Evolutionary conservation across 2,797 vertebrate species (phyloP), one percentile per base, ranked within the genome.

Genomic region (Etheostoma nigrum): DNA sequence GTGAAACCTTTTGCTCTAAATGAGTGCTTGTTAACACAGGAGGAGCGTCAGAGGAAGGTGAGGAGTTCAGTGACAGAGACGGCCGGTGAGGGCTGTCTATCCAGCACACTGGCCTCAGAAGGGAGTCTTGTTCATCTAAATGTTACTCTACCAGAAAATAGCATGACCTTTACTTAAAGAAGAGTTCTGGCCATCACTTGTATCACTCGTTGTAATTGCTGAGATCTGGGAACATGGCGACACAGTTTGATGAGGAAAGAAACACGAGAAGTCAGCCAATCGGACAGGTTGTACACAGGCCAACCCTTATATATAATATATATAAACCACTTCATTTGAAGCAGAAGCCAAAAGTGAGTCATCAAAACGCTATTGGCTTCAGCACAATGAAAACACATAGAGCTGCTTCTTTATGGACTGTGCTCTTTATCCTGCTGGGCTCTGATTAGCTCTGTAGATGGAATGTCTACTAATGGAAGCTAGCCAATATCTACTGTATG

Each of bases 321-420:
- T 66, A 33, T 27, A 51, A 69, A 68, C 12, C 45, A 52, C 33
- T 58, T 63, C 4, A 63, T 16, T 30, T 73, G 18, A n/a, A 57
- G 18, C 27, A n/a, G 16, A 60, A 59, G 47, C 23, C 33, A 62
- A 61, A 54, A 44, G 57, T 51, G 94, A 93, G 88, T 93, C 90
- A 91, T 94, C 94, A 93, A 88, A 93, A 83, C 91, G 95, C 93
- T 94, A 92, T 96, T 95, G 95, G 92, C 91, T 93, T 87, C 85
- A 82, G 85, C 74, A 66, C 81, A 93, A 95, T 92, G 90, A 95
- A 95, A 95, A 86, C 83, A 82, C 88, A 92, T 94, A 93, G 94
- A 92, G 90, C 89, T 89, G 91, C 91, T 86, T 91, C 88, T 94
- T 90, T 64, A 87, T 79, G 72, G 89, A 78, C 88, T 40, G 59